Conservation (phyloP, 2,797 vertebrate genomes). For the Presbytis comata region DNA sequence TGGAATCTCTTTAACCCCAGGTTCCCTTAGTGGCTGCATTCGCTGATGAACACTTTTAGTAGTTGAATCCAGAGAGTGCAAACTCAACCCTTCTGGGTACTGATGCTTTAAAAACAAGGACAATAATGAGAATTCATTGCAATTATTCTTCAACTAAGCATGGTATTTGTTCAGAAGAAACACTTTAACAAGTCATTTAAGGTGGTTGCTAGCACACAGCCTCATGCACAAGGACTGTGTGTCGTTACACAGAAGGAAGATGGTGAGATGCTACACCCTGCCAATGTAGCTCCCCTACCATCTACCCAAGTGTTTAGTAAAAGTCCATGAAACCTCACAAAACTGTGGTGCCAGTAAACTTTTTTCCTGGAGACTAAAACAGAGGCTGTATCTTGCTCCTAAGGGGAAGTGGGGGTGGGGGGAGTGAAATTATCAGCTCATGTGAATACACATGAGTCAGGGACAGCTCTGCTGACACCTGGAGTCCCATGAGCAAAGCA, state of each 20-base stretch:
- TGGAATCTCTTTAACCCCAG: background rate
- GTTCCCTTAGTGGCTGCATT: background rate
- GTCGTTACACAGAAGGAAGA: background rate
- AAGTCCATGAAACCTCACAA: background rate
- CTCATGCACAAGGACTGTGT: background rate
- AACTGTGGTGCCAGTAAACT: background rate
- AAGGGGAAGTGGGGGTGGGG: background rate
- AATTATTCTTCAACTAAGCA: conserved; percentile 28
- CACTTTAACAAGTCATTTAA: background rate
- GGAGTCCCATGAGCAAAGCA: background rate
- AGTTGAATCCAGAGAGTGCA: background rate
- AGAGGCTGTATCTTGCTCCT: background rate
- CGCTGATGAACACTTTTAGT: background rate
- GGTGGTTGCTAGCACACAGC: background rate
- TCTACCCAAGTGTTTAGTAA: background rate
- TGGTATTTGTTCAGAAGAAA: conserved; percentile 1
- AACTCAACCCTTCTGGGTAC: background rate
- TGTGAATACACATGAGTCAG: background rate
- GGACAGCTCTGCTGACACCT: background rate
- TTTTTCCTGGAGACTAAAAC: background rate
- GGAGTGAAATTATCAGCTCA: background rate
- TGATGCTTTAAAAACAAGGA: background rate
- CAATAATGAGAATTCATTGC: background rate
- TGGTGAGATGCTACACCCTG: background rate
- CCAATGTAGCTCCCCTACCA: background rate